These are phyloP conservation scores for Scortum barcoo DNA, from an alignment of 2,113 vertebrate species.

Conservation along the genomic window DNA sequence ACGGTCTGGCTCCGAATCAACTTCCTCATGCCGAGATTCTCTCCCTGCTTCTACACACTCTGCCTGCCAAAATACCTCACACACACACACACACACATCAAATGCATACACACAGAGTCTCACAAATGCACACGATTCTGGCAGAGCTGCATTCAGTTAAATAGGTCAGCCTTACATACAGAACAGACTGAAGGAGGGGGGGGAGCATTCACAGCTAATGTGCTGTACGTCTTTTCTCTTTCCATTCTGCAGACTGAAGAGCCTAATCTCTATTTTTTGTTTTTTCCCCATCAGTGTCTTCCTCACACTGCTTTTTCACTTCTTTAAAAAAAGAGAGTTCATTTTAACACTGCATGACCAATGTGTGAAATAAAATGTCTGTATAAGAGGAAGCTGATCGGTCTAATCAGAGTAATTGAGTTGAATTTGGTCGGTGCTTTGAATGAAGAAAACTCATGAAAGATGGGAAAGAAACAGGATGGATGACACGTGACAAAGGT, in stretches of 20 bases:
- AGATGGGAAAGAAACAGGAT: neutral
- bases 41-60: conserved; percentile 29
- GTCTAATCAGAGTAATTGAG: neutral
- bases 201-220: neutral
- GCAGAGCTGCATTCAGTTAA: conserved; percentile 48
- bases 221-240: neutral
- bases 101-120: neutral
- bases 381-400: neutral
- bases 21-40: conserved; percentile 32
- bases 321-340: neutral
- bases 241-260: neutral
- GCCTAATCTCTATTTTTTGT: neutral
- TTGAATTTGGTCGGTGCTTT: neutral
- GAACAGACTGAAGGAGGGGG: conserved; percentile 9
- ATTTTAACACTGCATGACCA: neutral
- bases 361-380: neutral
- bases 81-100: conserved; percentile 4
- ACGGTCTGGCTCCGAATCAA: conserved; percentile 42
- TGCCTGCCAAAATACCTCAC: conserved; percentile 61
- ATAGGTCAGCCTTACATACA: conserved; percentile 58
- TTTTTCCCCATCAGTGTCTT: neutral
- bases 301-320: neutral
- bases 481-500: neutral
- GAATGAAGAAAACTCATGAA: neutral
- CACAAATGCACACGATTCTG: conserved; percentile 34